Percentiles rank a stretch among this genome's conserved stretches.
These are phyloP conservation scores for Thrips palmi DNA, from an alignment of 1,140 invertebrate species.

Conservation along the genomic window DNA sequence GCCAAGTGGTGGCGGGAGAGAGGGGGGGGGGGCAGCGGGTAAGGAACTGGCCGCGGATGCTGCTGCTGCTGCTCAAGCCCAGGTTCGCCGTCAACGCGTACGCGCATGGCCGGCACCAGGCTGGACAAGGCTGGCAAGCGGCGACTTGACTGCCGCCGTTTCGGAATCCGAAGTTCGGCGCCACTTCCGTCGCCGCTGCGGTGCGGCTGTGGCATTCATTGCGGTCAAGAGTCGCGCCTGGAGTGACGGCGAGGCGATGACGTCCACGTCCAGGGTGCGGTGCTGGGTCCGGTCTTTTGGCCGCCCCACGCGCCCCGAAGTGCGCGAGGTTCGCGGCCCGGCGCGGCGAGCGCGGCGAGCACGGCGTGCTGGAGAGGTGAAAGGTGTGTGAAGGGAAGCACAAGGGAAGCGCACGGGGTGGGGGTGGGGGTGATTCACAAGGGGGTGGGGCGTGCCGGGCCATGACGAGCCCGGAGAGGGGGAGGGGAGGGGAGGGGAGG, in stretches of 20 bases:
- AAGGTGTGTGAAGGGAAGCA: not conserved
- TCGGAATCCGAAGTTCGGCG: not conserved
- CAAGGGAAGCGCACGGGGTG: not conserved
- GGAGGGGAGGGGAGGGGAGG: not conserved
- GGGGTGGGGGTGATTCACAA: not conserved
- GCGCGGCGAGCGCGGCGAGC: constrained; percentile 1
- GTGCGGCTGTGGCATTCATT: not conserved
- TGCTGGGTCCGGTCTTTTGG: constrained; percentile 1
- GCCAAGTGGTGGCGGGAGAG: too few relatives aligned
- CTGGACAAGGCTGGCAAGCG: not conserved
- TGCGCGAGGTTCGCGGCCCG: constrained; percentile 5
- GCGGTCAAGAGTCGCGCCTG: constrained; percentile 4
- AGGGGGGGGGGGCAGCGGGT: too few relatives aligned
- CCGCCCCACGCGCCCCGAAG: too few relatives aligned
- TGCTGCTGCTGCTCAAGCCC: too few relatives aligned
- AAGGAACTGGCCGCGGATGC: too few relatives aligned
- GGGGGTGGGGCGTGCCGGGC: too few relatives aligned
- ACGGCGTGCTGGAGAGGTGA: constrained; percentile 1
- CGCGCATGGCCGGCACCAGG: not conserved
- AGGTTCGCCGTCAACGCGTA: constrained; percentile 2
- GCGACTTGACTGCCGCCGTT: not conserved
- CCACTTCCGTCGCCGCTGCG: not conserved
- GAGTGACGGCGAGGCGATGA: constrained; percentile 6
- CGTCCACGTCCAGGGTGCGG: constrained; percentile 3
- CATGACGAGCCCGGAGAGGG: too few relatives aligned